Percentiles rank a stretch among this genome's conserved stretches.
These are phyloP conservation scores for Cheilosia pagana DNA, from an alignment of 2,888 invertebrate species.

Conservation along the genomic window DNA sequence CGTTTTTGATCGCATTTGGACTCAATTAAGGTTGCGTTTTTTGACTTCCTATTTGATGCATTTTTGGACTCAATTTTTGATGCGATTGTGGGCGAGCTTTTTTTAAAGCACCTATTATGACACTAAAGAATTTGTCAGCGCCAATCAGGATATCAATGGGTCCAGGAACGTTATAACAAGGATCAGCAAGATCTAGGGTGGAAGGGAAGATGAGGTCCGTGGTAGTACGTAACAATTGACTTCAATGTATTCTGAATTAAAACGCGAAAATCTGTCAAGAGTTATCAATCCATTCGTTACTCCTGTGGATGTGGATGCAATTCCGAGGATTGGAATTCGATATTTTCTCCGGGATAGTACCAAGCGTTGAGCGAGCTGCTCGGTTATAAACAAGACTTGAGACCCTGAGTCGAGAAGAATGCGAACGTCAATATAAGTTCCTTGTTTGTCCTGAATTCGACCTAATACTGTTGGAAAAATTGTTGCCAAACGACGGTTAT, in stretches of 20 bases:
- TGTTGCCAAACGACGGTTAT: no score
- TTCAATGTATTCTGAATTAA: neutral
- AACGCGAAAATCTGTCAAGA: neutral
- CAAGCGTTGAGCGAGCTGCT: constrained; percentile 33
- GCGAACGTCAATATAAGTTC: neutral
- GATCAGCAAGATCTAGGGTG: neutral
- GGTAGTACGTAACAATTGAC: neutral
- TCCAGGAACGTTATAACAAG: constrained; percentile 14
- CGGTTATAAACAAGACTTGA: constrained; percentile 17
- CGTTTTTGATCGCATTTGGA: no score
- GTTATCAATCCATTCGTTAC: constrained; percentile 11
- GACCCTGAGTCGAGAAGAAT: constrained; percentile 8
- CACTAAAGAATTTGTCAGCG: neutral
- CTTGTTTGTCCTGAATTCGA: neutral
- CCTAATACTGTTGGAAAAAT: no score
- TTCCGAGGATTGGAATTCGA: constrained; percentile 28
- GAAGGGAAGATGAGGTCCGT: neutral
- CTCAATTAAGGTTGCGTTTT: no score
- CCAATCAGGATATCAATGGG: constrained; percentile 46
- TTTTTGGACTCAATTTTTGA: no score
- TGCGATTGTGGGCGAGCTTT: no score
- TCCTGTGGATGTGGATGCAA: constrained; percentile 29
- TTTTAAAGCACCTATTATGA: neutral
- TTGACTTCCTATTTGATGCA: no score
- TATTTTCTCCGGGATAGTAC: neutral